Evolutionary conservation across 92 coral and sea anemone species (phyloP).

Genomic region (Micromussa lordhowensis): DNA sequence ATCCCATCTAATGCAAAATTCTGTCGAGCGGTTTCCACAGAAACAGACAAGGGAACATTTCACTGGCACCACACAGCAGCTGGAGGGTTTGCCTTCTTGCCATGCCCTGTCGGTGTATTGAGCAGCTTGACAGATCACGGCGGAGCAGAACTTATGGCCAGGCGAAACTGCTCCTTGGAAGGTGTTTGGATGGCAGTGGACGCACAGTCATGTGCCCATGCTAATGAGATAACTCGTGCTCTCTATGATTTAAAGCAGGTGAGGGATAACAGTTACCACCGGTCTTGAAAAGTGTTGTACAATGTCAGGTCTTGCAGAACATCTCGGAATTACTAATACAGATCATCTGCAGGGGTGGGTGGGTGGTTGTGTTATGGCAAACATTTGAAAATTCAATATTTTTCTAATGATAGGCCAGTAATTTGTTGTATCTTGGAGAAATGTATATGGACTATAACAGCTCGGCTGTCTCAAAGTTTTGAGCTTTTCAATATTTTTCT

Average conservation of each 20-base stretch:
- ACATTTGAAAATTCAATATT: too few relatives aligned
- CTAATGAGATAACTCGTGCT: conserved; percentile 67
- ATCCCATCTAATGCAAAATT: conserved; percentile 55
- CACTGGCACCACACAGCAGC: conserved; percentile 84
- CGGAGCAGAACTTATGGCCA: conserved; percentile 51
- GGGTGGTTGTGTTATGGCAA: not conserved
- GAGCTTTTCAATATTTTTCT: too few relatives aligned
- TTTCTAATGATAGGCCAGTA: too few relatives aligned
- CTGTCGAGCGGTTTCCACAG: conserved; percentile 73
- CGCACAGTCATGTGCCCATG: conserved; percentile 71
- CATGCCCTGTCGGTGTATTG: conserved; percentile 79
- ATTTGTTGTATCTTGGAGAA: too few relatives aligned
- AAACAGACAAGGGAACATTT: conserved; percentile 74
- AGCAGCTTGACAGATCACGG: conserved; percentile 21
- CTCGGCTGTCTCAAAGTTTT: too few relatives aligned
- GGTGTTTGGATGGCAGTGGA: conserved; percentile 74
- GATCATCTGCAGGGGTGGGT: not conserved
- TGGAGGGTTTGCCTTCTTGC: conserved; percentile 60
- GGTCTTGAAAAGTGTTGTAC: not conserved
- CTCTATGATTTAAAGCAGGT: conserved; percentile 77
- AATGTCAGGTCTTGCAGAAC: not conserved
- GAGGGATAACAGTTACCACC: conserved; percentile 1
- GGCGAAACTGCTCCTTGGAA: conserved; percentile 66
- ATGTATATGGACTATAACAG: too few relatives aligned
- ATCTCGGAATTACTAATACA: not conserved